phyloP scores from a whole-genome alignment of 2,888 invertebrate genomes.

The Drosophila peninsularis region DNA sequence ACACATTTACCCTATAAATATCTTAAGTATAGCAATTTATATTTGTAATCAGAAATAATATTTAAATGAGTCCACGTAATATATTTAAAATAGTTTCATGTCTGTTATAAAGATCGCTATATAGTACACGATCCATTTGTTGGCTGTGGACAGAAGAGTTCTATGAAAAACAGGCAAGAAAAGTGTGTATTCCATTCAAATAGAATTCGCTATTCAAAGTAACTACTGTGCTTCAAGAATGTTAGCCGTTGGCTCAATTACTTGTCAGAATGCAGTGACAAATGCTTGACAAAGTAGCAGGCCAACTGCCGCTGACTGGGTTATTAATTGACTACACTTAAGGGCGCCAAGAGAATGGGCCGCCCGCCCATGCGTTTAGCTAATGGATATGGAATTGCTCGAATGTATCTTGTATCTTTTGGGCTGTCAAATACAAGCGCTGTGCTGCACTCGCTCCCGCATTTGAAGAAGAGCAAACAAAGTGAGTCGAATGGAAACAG shows the following conservation, averaged over 20 bases:
- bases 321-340: conserved; percentile 71
- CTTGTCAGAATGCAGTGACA: conserved; percentile 27
- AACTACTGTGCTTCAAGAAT: not conserved
- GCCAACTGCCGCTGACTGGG: conserved; percentile 33
- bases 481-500: conserved; percentile 21
- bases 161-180: not conserved
- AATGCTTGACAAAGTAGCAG: conserved; percentile 41
- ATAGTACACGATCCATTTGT: not conserved
- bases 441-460: conserved; percentile 43
- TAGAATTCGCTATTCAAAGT: no score
- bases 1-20: not conserved
- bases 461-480: conserved; percentile 9
- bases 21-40: not conserved
- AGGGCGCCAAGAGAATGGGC: conserved; percentile 1
- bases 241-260: not conserved
- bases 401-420: conserved; percentile 56
- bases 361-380: conserved; percentile 32
- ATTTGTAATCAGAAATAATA: not conserved
- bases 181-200: not conserved
- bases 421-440: conserved; percentile 27
- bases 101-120: not conserved
- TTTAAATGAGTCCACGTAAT: not conserved
- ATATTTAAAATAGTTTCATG: not conserved
- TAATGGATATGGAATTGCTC: conserved; percentile 66
- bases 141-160: not conserved